phyloP scores from a whole-genome alignment of 2,113 vertebrate genomes.

The Solenodon paradoxus region DNA sequence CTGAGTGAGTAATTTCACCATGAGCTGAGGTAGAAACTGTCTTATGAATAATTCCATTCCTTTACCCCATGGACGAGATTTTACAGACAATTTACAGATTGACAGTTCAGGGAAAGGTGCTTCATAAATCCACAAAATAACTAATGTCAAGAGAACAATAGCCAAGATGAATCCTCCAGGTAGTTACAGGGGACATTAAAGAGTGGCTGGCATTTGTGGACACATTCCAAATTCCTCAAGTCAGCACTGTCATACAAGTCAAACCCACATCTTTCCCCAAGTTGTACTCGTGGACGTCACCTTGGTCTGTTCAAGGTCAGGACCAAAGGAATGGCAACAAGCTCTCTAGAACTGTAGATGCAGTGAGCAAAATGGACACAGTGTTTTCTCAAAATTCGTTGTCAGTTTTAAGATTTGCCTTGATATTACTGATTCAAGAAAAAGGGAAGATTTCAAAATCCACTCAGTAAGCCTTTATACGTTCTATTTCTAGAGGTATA shows the following conservation, averaged over 20 bases:
- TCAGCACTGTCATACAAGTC: background rate
- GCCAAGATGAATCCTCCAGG: background rate
- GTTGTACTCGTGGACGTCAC: rapidly evolving
- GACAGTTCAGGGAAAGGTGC: conserved; percentile 40
- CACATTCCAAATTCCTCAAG: background rate
- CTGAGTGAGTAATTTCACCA: conserved; percentile 41
- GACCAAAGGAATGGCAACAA: no score
- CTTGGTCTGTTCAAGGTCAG: background rate
- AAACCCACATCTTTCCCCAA: background rate
- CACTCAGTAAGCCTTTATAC: background rate
- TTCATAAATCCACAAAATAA: background rate
- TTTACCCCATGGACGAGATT: background rate
- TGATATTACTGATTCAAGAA: background rate
- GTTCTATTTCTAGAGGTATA: background rate
- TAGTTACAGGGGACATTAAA: background rate
- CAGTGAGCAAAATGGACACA: background rate
- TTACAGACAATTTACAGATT: conserved; percentile 37
- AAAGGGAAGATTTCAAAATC: background rate
- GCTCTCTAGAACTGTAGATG: background rate
- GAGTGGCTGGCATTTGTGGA: background rate
- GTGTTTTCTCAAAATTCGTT: background rate
- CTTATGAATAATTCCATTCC: conserved; percentile 49
- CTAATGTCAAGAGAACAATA: background rate
- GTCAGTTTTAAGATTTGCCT: background rate
- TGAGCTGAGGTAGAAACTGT: background rate